Percentiles rank a stretch among this genome's conserved stretches.
phyloP scores from a whole-genome alignment of 2,888 invertebrate genomes.

The Spialia ferax region DNA sequence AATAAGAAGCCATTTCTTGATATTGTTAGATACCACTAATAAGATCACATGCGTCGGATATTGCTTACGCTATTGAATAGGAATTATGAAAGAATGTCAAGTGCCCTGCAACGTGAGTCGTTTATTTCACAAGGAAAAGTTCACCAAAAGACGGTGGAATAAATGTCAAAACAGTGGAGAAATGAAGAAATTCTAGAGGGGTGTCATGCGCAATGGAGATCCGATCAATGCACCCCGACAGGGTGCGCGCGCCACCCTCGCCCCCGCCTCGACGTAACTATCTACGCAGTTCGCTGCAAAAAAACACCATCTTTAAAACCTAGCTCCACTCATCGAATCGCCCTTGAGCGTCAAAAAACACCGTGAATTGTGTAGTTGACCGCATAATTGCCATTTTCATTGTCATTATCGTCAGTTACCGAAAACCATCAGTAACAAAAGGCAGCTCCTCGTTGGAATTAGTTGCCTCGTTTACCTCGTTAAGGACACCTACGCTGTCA shows the following conservation, averaged over 20 bases:
- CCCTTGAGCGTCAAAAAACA: slow-evolving; percentile 68
- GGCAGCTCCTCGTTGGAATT: slow-evolving; percentile 47
- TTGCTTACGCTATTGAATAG: slow-evolving; percentile 29
- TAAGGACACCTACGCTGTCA: slow-evolving; percentile 82
- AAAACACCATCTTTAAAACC: slow-evolving; percentile 68
- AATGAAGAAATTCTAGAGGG: slow-evolving; percentile 60
- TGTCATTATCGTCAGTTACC: slow-evolving; percentile 51
- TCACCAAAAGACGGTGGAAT: slow-evolving; percentile 50
- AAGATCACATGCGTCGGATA: slow-evolving; percentile 32
- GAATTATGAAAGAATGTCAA: slow-evolving; percentile 48
- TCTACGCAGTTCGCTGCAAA: slow-evolving; percentile 81
- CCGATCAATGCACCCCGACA: slow-evolving; percentile 80
- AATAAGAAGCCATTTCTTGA: slow-evolving; percentile 28
- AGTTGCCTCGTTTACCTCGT: slow-evolving; percentile 55
- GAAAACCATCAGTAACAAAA: slow-evolving; percentile 55
- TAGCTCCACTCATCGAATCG: slow-evolving; percentile 60
- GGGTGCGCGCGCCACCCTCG: slow-evolving; percentile 79
- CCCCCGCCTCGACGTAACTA: slow-evolving; percentile 58
- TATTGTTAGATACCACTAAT: slow-evolving; percentile 24
- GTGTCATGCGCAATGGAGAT: slow-evolving; percentile 76
- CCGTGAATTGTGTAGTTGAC: slow-evolving; percentile 47
- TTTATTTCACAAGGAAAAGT: slow-evolving; percentile 45
- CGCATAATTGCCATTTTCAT: slow-evolving; percentile 46
- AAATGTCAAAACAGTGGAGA: slow-evolving; percentile 76
- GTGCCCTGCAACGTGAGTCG: slow-evolving; percentile 44